Evolutionary conservation across 2,797 vertebrate species (phyloP).

Genomic region (Remorina albescens): DNA sequence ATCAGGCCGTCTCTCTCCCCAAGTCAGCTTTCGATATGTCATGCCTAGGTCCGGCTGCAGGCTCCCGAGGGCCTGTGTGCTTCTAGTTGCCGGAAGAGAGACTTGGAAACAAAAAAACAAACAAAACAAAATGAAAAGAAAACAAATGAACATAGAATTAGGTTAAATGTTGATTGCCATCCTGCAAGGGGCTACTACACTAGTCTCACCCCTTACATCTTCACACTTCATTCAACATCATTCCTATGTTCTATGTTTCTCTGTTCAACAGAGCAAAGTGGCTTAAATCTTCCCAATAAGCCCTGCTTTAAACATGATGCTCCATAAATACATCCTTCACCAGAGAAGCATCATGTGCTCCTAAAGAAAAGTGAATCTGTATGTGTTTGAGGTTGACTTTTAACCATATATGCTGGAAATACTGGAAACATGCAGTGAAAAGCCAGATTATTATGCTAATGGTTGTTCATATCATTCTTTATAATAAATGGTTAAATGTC

Average conservation of each 20-base stretch:
- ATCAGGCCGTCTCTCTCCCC: conserved; percentile 82
- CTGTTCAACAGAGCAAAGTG: conserved; percentile 24
- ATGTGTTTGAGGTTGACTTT: conserved; percentile 23
- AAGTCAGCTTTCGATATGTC: conserved; percentile 84
- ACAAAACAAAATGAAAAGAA: conserved; percentile 73
- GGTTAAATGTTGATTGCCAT: conserved; percentile 74
- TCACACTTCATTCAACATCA: conserved; percentile 64
- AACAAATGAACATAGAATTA: conserved; percentile 83
- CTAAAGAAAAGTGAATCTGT: conserved; percentile 10
- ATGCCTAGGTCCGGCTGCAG: conserved; percentile 87
- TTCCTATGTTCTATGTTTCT: conserved; percentile 20
- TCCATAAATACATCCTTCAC: conserved; percentile 43
- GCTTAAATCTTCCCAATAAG: conserved; percentile 9
- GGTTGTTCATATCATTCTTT: conserved; percentile 3
- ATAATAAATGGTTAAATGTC: conserved; percentile 10
- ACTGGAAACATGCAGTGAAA: conserved; percentile 45
- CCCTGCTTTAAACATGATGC: conserved; percentile 18
- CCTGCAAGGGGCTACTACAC: conserved; percentile 63
- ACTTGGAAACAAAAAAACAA: conserved; percentile 79
- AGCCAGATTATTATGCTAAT: conserved; percentile 4
- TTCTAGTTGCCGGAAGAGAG: conserved; percentile 83
- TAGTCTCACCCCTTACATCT: conserved; percentile 56
- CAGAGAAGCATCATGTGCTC: conserved; percentile 34
- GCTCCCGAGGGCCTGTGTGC: conserved; percentile 83
- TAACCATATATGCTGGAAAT: conserved; percentile 13